Evolutionary conservation across 2,113 vertebrate genomes (phyloP), one percentile per base, ranked within the genome.

Genomic region (Chloropsis hardwickii): DNA sequence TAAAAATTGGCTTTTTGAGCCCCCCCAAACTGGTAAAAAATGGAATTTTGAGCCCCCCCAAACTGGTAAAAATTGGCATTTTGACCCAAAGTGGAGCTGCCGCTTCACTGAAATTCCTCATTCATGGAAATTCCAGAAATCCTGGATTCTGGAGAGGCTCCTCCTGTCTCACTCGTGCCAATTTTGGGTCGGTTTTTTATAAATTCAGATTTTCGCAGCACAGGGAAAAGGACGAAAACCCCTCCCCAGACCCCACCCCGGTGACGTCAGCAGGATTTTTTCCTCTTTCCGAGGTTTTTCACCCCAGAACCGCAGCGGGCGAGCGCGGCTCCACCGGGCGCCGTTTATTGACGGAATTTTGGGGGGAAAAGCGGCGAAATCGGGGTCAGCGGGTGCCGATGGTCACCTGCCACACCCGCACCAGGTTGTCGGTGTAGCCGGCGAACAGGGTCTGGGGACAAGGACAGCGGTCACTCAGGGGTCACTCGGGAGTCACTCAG

Each of bases 121-220:
- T 2, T 3, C 2, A 7, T 2, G 33, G 15, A 45, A 3, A 5
- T 29, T 35, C 39, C 21, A 12, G 40, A 7, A 45, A 31, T 14
- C 27, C 29, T 1, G 2, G 33, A 45, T 18, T 18, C 13, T 9
- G 44, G 28, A 1, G 22, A 16, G 28, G 29, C 13, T 28, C 17
- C 25, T 47, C 8, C 0, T 2, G 22, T 4, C 5, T 10, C 0
- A 15, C 25, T 25, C 21, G 47, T 5, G 6, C 4, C 28, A 1
- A 1, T 39, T 67, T 27, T 33, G 16, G n/a, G 35, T 11, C 3
- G 45, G 21, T 27, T 33, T n/a, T 27, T 47, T 20, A n/a, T 7
- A 11, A 35, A 39, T 33, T 17, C 1, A 2, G 24, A 3, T 3
- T 70, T 58, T n/a, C 28, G 22, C 40, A 57, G 42, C 8, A 4